These are phyloP conservation scores for Myotis vivesi DNA, from an alignment of 2,797 vertebrate genomes.

Conservation along the genomic window DNA sequence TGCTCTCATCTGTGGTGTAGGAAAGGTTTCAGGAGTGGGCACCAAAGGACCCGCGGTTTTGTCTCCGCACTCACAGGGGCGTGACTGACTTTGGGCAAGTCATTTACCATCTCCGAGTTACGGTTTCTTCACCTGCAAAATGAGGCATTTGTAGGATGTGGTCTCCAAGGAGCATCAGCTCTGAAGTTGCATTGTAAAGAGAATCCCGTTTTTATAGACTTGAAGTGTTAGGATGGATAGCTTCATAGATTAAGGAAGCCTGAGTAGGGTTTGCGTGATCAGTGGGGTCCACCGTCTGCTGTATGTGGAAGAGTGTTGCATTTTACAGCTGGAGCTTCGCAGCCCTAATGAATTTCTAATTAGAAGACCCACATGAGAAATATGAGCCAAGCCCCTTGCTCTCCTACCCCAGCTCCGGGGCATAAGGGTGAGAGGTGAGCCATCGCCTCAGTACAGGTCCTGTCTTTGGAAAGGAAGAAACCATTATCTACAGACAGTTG, in stretches of 20 bases:
- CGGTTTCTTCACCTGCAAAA: background rate
- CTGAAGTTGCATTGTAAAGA: conserved; percentile 12
- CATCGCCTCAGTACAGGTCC: background rate
- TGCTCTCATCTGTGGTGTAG: background rate
- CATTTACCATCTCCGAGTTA: background rate
- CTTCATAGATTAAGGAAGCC: background rate
- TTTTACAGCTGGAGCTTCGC: background rate
- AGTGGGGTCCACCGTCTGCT: background rate
- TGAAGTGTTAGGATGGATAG: background rate
- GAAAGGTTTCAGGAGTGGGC: background rate
- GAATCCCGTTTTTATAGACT: background rate
- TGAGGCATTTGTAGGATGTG: background rate
- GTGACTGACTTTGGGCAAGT: background rate
- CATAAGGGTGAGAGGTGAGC: background rate
- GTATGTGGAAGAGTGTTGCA: background rate
- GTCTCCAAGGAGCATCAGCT: background rate
- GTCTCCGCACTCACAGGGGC: background rate
- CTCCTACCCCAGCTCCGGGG: background rate
- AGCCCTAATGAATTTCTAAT: conserved; percentile 21
- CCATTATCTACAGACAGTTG: background rate
- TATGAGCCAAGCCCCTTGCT: background rate
- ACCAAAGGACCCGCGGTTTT: background rate
- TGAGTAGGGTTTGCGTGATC: background rate
- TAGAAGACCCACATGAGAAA: background rate
- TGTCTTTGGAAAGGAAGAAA: background rate